phyloP scores from a whole-genome alignment of 2,888 invertebrate genomes.

The Stenchaetothrips biformis region DNA sequence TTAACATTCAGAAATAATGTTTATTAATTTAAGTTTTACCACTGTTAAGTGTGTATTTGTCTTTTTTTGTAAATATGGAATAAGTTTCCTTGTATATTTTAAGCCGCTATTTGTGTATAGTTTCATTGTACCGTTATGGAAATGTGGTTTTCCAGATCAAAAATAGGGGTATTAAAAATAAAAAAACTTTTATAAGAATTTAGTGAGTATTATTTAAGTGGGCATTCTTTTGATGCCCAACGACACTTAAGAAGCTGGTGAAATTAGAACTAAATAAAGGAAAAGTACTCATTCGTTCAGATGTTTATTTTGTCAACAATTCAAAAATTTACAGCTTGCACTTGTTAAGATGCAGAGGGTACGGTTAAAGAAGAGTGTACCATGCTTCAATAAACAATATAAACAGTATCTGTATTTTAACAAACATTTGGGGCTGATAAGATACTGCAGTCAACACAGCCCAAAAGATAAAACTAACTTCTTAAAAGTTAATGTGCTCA shows the following conservation, averaged over 20 bases:
- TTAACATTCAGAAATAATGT: slow-evolving; percentile 38
- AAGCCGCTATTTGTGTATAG: too few relatives aligned
- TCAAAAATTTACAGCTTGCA: slow-evolving; percentile 2
- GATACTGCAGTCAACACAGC: slow-evolving; percentile 17
- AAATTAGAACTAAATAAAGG: too few relatives aligned
- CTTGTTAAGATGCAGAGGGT: slow-evolving; percentile 2
- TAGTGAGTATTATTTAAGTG: too few relatives aligned
- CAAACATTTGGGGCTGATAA: not conserved
- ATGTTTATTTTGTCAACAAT: slow-evolving; percentile 17
- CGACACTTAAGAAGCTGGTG: too few relatives aligned
- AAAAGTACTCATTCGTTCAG: not conserved
- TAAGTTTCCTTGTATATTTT: too few relatives aligned
- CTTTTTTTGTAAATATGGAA: too few relatives aligned
- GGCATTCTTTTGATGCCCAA: too few relatives aligned
- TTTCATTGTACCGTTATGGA: too few relatives aligned
- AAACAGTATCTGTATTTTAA: not conserved
- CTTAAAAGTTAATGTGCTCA: not conserved
- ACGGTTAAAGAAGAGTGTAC: not conserved
- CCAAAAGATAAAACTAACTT: not conserved
- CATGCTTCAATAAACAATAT: not conserved
- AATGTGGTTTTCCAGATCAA: too few relatives aligned
- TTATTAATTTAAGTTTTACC: not conserved
- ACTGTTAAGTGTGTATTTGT: too few relatives aligned
- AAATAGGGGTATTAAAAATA: too few relatives aligned
- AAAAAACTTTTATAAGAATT: too few relatives aligned